phyloP scores from a whole-genome alignment of 2,797 vertebrate genomes.

The Falco berigora region DNA sequence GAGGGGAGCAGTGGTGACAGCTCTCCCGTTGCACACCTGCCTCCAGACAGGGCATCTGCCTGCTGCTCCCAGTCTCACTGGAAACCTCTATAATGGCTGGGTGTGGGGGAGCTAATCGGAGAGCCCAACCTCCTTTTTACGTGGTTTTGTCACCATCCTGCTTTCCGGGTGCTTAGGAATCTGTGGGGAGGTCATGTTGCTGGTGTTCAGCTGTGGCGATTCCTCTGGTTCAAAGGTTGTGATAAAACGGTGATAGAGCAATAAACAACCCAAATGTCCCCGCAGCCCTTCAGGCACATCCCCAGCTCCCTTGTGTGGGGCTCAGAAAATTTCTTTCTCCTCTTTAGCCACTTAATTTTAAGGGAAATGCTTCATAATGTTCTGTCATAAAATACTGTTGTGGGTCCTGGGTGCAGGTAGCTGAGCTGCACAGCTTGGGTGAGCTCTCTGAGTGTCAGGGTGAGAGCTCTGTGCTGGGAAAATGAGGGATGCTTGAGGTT shows the following conservation, averaged over 20 bases:
- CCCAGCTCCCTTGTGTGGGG: not conserved
- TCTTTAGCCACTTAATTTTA: conserved; percentile 3
- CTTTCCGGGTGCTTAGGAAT: conserved; percentile 10
- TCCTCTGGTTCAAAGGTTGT: conserved; percentile 42
- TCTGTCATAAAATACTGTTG: not conserved
- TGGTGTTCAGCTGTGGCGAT: conserved; percentile 24
- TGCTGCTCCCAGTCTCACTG: not conserved
- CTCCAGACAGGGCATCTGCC: accelerated
- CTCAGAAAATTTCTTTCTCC: conserved; percentile 12
- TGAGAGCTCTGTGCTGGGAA: not conserved
- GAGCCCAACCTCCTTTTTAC: not conserved
- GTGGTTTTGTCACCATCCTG: not conserved
- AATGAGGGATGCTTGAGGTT: not conserved
- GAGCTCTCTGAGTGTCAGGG: not conserved
- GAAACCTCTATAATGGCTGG: not conserved
- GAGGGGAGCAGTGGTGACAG: not conserved
- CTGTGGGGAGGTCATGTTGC: not conserved
- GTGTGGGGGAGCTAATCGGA: not conserved
- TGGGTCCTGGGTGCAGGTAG: not conserved
- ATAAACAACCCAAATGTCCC: conserved; percentile 10
- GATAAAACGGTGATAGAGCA: conserved; percentile 1
- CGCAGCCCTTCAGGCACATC: not conserved
- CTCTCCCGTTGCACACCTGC: not conserved
- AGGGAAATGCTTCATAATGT: conserved; percentile 8
- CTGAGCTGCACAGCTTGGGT: not conserved